These are phyloP conservation scores for Laticauda colubrina DNA, from an alignment of 2,113 vertebrate genomes.

Conservation along the genomic window DNA sequence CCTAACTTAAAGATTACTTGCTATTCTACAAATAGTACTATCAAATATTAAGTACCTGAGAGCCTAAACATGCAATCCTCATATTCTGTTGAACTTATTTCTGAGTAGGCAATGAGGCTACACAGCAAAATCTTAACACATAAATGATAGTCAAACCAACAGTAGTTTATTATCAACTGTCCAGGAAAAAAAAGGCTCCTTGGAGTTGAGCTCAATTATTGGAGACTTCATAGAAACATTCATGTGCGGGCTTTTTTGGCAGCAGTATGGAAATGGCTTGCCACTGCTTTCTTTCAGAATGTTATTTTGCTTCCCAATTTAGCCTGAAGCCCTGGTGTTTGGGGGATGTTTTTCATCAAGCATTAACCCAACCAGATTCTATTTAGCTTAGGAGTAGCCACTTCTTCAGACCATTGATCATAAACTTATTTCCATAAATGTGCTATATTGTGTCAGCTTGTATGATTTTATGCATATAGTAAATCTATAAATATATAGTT, in stretches of 20 bases:
- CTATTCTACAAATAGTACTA: neutral
- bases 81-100: neutral
- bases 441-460: neutral
- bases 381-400: neutral
- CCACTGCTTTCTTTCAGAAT: neutral
- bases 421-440: neutral
- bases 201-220: neutral
- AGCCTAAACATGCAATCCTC: neutral
- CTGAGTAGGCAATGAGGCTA: neutral
- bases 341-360: neutral
- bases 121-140: neutral
- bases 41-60: neutral
- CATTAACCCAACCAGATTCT: neutral
- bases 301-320: neutral
- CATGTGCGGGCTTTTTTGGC: neutral
- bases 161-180: neutral
- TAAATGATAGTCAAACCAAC: neutral
- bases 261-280: neutral
- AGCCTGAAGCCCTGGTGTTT: neutral
- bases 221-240: neutral
- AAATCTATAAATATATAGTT: neutral
- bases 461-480: neutral
- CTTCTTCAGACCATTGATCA: neutral
- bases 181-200: neutral
- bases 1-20: slow-evolving; percentile 6